Percentiles rank a stretch among this genome's conserved stretches.
These are phyloP conservation scores for Drosophila cardini DNA, from an alignment of 1,140 invertebrate genomes.

Conservation along the genomic window DNA sequence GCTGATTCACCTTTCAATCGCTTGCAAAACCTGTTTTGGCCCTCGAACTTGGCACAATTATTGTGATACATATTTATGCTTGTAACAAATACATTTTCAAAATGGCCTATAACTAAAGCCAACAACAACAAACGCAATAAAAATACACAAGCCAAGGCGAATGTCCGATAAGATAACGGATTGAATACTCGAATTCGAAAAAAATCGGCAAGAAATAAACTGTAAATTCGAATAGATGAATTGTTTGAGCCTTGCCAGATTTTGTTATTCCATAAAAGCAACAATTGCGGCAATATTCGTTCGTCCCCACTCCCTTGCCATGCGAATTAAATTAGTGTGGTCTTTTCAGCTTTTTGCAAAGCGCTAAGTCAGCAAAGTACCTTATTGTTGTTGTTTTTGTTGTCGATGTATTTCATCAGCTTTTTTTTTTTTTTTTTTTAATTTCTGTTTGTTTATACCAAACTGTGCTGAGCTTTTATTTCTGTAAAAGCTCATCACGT, in stretches of 20 bases:
- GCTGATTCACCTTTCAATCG: constrained; percentile 62
- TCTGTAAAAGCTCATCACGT: constrained; percentile 45
- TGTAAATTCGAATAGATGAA: not conserved
- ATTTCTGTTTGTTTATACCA: constrained; percentile 22
- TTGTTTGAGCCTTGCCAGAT: not conserved
- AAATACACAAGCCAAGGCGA: constrained; percentile 34
- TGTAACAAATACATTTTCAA: constrained; percentile 43
- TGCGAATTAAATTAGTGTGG: not conserved
- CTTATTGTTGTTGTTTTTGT: constrained; percentile 12
- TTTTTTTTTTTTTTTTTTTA: not conserved
- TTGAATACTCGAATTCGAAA: constrained; percentile 46
- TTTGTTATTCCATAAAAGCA: constrained; percentile 5
- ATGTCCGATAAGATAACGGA: constrained; percentile 73
- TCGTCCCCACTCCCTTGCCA: not conserved
- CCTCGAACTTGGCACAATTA: constrained; percentile 66
- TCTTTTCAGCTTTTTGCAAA: constrained; percentile 19
- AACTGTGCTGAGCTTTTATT: constrained; percentile 10
- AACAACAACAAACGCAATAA: not conserved
- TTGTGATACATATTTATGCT: constrained; percentile 29
- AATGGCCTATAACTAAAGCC: constrained; percentile 7
- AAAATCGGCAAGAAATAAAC: constrained; percentile 6
- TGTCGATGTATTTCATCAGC: constrained; percentile 40
- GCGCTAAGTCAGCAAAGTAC: constrained; percentile 9
- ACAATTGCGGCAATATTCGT: not conserved
- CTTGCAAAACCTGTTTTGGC: constrained; percentile 60